Evolutionary conservation across 2,113 vertebrate genomes (phyloP), one percentile per base, ranked within the genome.

Genomic region (Sciurus niger): DNA sequence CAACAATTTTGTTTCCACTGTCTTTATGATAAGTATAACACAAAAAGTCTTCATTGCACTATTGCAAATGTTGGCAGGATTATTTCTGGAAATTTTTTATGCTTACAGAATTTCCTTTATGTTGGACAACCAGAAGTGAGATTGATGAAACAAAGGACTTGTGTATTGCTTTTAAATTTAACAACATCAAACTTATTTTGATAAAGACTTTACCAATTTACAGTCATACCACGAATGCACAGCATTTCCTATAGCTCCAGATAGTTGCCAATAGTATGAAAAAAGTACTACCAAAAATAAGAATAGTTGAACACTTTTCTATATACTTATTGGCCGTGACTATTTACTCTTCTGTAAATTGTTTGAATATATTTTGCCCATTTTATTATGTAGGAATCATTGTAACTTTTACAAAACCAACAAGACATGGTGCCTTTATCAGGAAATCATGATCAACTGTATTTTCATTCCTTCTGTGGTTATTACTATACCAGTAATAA

Each of bases 331-430:
- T 93, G 40, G 6, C 7, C 20, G 51, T 73, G 78, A 77, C n/a
- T 78, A 73, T 46, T 48, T 43, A 28, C 51, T 87, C 51, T 78
- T 72, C 11, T 68, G 8, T 60, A 84, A 93, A 58, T 94, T 60
- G 0, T 10, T 58, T 89, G 1, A 87, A 77, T 63, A 76, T 60
- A 46, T 46, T 80, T 84, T 76, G 22, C 17, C 55, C 22, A 55
- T 79, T 40, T 70, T 89, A 43, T 80, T 93, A 60, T 18, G 87
- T 73, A 80, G 48, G 20, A 53, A 53, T 89, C 65, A 89, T n/a
- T 60, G n/a, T 18, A 84, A 79, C 32, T n/a, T 0, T 58, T 46
- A 60, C 3, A 60, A 94, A 94, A 96, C 12, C 9, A 40, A 32
- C n/a, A 40, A 91, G n/a, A 3, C 4, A 68, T 93, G 3, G 13